Evolutionary conservation across 2,797 vertebrate genomes (phyloP), one percentile per base, ranked within the genome.

Genomic region (Rachycentron canadum): DNA sequence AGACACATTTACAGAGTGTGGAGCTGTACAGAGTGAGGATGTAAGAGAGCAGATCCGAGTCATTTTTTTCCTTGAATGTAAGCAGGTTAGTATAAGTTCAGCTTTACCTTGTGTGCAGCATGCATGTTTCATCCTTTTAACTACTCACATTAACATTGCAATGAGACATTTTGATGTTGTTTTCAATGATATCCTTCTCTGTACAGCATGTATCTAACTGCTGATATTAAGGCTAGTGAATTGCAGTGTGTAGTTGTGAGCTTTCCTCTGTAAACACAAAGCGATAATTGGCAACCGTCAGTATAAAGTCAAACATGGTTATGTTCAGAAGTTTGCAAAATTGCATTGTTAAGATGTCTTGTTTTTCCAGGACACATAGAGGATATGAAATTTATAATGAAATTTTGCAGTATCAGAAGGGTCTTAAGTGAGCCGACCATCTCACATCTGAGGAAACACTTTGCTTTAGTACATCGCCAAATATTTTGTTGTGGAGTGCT

Each of bases 221-320:
- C 49, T 76, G 69, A 74, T 64, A 59, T 10, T 19, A 55, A 61
- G 65, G 69, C 61, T 34, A 57, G 57, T 67, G 52, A 73, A 72
- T 58, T 43, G 65, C 25, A 6, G 14, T 73, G 70, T 86, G 84
- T 83, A 80, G 73, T 77, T 69, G 73, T 68, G 53, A 56, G 67
- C 58, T 28, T 68, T 65, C 40, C 23, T 53, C 43, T 76, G 67
- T 82, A 53, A 81, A 73, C 63, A 68, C 71, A 58, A 36, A 26
- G 50, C 19, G 63, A 86, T 88, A 90, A 86, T 83, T 85, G 77
- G 69, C 52, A 71, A 68, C 30, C 36, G 3, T 49, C 17, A 40
- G 62, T 38, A 71, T 65, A 84, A 85, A 68, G 58, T 53, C 61
- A 83, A 69, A 77, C 69, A 21, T 43, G 26, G 40, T 52, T 58